Conservation (phyloP, 2,113 vertebrate genomes). For the Notechis scutatus region DNA sequence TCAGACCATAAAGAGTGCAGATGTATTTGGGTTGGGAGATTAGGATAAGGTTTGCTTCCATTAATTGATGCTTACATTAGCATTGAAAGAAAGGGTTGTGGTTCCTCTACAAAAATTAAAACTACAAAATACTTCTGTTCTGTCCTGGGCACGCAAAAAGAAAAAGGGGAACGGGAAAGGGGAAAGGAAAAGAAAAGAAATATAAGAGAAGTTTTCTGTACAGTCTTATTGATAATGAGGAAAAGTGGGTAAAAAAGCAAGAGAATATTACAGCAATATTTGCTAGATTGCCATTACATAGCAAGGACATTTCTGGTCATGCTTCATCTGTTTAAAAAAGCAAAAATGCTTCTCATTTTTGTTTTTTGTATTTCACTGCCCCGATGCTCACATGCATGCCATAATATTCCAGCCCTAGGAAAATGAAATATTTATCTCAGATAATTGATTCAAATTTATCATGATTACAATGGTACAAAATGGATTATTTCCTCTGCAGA, state of each 20-base stretch:
- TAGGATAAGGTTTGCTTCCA: background rate
- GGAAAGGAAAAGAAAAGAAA: background rate
- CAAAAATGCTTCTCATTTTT: background rate
- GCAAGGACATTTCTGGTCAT: background rate
- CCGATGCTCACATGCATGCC: background rate
- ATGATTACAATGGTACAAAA: background rate
- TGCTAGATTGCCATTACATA: background rate
- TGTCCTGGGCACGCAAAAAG: background rate
- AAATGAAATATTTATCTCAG: background rate
- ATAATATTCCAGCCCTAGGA: background rate
- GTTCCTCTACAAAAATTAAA: background rate
- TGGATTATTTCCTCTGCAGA: background rate
- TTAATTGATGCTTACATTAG: background rate
- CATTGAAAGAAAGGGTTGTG: background rate
- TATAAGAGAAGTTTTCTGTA: background rate
- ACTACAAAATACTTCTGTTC: background rate
- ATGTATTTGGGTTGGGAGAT: background rate
- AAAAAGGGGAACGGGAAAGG: too few relatives aligned
- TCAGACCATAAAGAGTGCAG: background rate
- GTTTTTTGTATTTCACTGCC: background rate
- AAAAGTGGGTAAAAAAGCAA: background rate
- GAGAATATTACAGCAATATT: background rate
- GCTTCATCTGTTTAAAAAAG: background rate
- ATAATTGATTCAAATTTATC: background rate
- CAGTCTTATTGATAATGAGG: background rate